A percentile compares a stretch with the other conserved stretches of the same genome.
phyloP scores from a whole-genome alignment of 2,113 vertebrate species.

The Bos indicus region DNA sequence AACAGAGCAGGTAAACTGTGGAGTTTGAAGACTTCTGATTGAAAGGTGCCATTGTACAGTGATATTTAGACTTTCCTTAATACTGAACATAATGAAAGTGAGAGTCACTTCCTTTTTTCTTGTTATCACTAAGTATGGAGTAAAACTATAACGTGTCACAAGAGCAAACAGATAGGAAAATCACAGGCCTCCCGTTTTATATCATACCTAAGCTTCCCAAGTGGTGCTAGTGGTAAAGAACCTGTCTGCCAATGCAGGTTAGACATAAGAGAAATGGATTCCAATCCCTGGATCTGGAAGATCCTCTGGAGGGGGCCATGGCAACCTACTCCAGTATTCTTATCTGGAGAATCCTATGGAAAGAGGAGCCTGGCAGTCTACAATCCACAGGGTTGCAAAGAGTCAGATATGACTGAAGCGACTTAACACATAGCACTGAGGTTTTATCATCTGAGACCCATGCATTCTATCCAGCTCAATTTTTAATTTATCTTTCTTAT shows the following conservation, averaged over 20 bases:
- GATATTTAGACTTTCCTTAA: background rate
- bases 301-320: background rate
- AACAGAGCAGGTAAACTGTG: background rate
- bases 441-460: background rate
- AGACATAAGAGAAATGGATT: background rate
- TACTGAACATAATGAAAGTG: background rate
- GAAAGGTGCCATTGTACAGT: background rate
- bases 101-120: background rate
- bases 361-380: background rate
- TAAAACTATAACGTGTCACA: background rate
- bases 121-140: background rate
- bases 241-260: background rate
- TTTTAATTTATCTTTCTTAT: background rate
- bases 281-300: background rate
- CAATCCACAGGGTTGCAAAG: background rate
- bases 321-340: background rate
- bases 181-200: background rate
- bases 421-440: background rate
- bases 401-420: background rate
- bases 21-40: background rate
- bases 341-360: background rate
- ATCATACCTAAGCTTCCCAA: background rate
- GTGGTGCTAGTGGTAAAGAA: background rate
- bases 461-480: background rate
- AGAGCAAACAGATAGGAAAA: background rate